These are phyloP conservation scores for Cyrtonyx montezumae DNA, from an alignment of 2,113 vertebrate genomes.

Conservation along the genomic window DNA sequence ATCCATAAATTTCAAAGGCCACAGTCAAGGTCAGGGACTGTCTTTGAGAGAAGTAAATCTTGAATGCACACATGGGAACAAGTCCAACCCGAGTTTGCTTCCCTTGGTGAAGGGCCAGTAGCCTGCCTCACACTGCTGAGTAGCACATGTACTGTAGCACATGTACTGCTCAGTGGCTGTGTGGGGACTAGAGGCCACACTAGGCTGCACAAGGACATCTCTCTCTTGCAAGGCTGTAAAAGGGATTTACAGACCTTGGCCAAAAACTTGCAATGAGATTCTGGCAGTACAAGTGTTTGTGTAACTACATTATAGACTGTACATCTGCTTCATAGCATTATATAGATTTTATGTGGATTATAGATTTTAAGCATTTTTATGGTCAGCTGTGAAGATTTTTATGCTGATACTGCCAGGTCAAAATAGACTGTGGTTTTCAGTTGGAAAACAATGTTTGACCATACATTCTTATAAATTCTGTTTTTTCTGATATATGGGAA, in stretches of 20 bases:
- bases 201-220: neutral
- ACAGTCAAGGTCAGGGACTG: conserved; percentile 26
- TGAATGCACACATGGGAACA: conserved; percentile 8
- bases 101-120: neutral
- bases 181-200: neutral
- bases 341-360: neutral
- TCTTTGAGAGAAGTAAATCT: conserved; percentile 39
- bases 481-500: neutral
- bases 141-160: neutral
- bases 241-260: neutral
- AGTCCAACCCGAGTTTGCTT: conserved; percentile 13
- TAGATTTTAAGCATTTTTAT: neutral
- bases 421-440: neutral
- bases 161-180: neutral
- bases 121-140: neutral
- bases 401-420: neutral
- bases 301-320: neutral
- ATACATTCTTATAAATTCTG: neutral
- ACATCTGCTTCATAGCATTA: neutral
- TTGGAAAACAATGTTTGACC: neutral
- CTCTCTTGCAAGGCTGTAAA: accelerated
- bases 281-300: neutral
- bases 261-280: neutral
- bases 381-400: neutral
- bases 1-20: conserved; percentile 38